Base-by-base conservation (phyloP, 2,888 invertebrate species). In the Urechis unicinctus region DNA sequence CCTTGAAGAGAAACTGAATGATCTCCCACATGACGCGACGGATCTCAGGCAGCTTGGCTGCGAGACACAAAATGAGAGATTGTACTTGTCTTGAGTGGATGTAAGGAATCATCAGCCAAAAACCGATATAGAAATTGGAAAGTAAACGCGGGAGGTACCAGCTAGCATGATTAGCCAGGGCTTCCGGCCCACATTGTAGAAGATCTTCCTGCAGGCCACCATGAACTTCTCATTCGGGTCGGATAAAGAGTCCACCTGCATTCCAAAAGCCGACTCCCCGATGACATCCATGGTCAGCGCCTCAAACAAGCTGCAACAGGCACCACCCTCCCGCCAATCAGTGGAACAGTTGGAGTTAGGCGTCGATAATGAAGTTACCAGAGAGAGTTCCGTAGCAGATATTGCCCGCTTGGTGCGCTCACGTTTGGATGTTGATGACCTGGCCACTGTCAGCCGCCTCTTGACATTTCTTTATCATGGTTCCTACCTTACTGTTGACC, bases 241-340 rank as follows among this genome's bases (percentile, higher is more conserved):
- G 17, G 66, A 62, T 54, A 80, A 72, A 24, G 79, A 75, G 49
- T 79, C 67, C 0, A 76, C 70, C 46, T 77, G 67, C 66, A 81
- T 72, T 3, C 79, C 81, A 50, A 82, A 70, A 0, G 80, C 82
- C 62, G 80, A 78, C 25, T 78, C 72, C 6, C 77, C 75, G 52
- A 83, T 82, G 1, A 81, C 78, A 57, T 82, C 81, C 58, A 82
- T 73, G 1, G 82, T 81, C 25, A 81, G 68, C 1, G 79, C 76
- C 65, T 81, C 80, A 57, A 78, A 79, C 1, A 75, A 52, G 28
- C 74, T 75, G 65, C 2, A 60, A 62, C 24, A 21, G 45, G n/a
- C n/a, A n/a, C n/a, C n/a, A n/a, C n/a, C n/a, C n/a, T n/a, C n/a
- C n/a, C n/a, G n/a, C n/a, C n/a, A n/a, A n/a, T n/a, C n/a, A n/a